A percentile compares a stretch with the other conserved stretches of the same genome.
phyloP scores from a whole-genome alignment of 1,140 invertebrate species.

The Danaus plexippus region DNA sequence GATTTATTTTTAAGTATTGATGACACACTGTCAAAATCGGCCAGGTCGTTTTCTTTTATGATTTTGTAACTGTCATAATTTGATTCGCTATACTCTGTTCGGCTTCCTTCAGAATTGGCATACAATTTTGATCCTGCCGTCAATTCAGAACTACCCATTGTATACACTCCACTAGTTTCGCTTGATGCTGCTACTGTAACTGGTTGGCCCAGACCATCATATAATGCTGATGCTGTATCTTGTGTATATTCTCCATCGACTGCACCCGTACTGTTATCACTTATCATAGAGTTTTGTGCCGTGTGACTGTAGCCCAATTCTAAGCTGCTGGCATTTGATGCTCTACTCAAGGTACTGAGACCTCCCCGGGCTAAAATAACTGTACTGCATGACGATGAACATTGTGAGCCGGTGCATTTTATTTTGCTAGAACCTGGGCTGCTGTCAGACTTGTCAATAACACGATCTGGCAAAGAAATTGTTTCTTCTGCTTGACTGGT shows the following conservation, averaged over 20 bases:
- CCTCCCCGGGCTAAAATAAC: slow-evolving; percentile 79
- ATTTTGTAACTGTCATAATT: slow-evolving; percentile 72
- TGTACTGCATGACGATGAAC: slow-evolving; percentile 86
- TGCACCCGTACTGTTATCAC: slow-evolving; percentile 73
- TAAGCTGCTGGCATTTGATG: slow-evolving; percentile 81
- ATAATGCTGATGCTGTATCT: slow-evolving; percentile 67
- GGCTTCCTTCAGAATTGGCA: slow-evolving; percentile 46
- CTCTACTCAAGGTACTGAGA: slow-evolving; percentile 72
- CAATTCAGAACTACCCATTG: slow-evolving; percentile 80
- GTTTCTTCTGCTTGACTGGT: slow-evolving; percentile 41
- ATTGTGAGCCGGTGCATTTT: slow-evolving; percentile 78
- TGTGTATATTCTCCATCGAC: slow-evolving; percentile 72
- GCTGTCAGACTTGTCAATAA: slow-evolving; percentile 41
- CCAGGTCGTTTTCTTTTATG: slow-evolving; percentile 57
- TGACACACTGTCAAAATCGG: slow-evolving; percentile 63
- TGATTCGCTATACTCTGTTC: slow-evolving; percentile 62
- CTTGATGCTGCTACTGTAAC: slow-evolving; percentile 74
- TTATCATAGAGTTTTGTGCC: slow-evolving; percentile 84
- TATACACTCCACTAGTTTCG: slow-evolving; percentile 85
- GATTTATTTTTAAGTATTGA: slow-evolving; percentile 64
- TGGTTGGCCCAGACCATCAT: slow-evolving; percentile 60
- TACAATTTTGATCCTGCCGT: slow-evolving; percentile 58
- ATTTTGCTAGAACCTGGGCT: slow-evolving; percentile 58
- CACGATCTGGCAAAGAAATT: slow-evolving; percentile 43
- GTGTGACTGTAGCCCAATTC: slow-evolving; percentile 87